Base-by-base conservation (phyloP, 1,140 invertebrate genomes). In the Lepidurus couesii region DNA sequence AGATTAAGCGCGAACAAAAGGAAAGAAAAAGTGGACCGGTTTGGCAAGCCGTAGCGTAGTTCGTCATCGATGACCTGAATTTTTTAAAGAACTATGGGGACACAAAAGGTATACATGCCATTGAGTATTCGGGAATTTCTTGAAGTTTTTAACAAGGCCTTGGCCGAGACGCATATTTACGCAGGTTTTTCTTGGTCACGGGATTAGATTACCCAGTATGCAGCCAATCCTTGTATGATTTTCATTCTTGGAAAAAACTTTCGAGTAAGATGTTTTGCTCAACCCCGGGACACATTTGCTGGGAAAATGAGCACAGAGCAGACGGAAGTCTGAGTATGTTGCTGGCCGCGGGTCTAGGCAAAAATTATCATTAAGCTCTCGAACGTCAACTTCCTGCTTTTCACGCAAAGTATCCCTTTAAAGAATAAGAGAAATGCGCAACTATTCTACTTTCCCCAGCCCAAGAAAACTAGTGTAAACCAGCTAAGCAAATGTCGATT, bases 381-480 rank as follows among this genome's bases (percentile, higher is more conserved):
- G 16, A 7, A 16, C 21, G 53, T 9, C 21, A 7, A 7, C 53
- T 65, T 65, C 9, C 53, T 65, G 53, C 53, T 65, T 65, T 65
- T 21, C 53, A 65, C 53, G 13, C 53, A 21, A n/a, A 7, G 21
- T 65, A 65, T 65, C 4, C 34, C 34, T 65, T 65, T 65, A 65
- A 65, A n/a, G 53, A 65, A 16, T 65, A 65, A 65, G 53, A 65
- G 53, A 65, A 65, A 65, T 65, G 53, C 34, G 34, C 53, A 65
- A n/a, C 53, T 65, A 65, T 65, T 65, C 53, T 21, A 65, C 53
- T 65, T 65, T 65, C 53, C 53, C 53, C 53, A 65, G n/a, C 53
- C 8, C 34, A 34, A 34, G 34, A 65, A 7, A 65, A 65, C 53
- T 65, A 65, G 53, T 65, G 53, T 21, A n/a, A 21, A 65, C 53